Evolutionary conservation across 1,140 invertebrate species (phyloP), one percentile per base, ranked within the genome.

Genomic region (Neelides sp.): DNA sequence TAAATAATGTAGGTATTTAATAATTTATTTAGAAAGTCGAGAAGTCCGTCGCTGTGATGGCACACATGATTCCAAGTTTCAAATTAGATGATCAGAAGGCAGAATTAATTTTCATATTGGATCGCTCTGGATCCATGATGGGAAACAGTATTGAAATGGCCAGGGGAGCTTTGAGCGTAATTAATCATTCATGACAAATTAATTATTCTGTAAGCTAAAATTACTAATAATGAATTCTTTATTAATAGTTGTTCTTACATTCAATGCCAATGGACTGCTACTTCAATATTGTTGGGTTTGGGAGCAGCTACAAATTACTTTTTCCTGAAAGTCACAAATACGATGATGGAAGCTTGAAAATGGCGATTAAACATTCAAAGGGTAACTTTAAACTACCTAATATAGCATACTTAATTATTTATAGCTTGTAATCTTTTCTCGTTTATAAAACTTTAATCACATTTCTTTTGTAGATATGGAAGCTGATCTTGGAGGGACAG

Each of bases 401-500:
- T 13, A 17, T 40, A 13, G 37, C 8, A 19, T n/a, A n/a, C n/a
- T 28, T 22, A 27, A 12, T 41, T n/a, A 20, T 52, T 23, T 3
- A 15, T 17, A 20, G 1, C n/a, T 44, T 26, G 2, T 36, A 24
- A 4, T 32, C n/a, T 32, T n/a, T 8, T 7, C n/a, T 32, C 7
- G n/a, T 32, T 8, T 32, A n/a, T 32, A 50, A 44, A n/a, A 8
- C 10, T 23, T 27, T 52, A 59, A 8, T 61, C 55, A 37, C 19
- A 40, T 1, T 12, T 35, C 32, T 47, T 40, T 50, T 50, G 10
- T 50, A 36, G 17, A n/a, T 45, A 19, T 20, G 42, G 34, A 60
- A 3, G 64, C 67, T 3, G 54, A 68, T 55, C 43, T 66, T 32
- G 66, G 66, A 15, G 68, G 69, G 17, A 70, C 68, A 24, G 65